Evolutionary conservation across 2,888 invertebrate genomes (phyloP), one percentile per base, ranked within the genome.

Genomic region (Chloromyia formosa): DNA sequence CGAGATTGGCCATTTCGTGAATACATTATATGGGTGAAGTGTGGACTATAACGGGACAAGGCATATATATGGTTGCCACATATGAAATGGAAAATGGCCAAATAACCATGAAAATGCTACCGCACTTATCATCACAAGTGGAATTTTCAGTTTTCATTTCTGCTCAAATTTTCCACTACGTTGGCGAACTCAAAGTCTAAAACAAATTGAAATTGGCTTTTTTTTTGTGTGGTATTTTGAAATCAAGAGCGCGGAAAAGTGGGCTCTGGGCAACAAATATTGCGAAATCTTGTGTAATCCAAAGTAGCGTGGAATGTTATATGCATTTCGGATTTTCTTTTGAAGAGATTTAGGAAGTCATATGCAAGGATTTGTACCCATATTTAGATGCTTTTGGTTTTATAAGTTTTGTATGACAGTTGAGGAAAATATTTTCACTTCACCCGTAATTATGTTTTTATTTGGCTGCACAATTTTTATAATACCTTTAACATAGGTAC

Each of bases 91-190:
- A 14, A 66, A 66, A 56, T 58, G 71, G 71, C 40, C 71, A 71
- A 71, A 71, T 40, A 71, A 40, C 71, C 58, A 71, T 58, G 56
- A 71, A 71, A 71, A 56, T 35, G 40, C 58, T 58, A 58, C 56
- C 58, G 40, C 16, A 71, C 71, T 71, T 58, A 56, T 56, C 2
- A 35, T 4, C 71, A 58, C 71, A 58, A 71, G 71, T 58, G 58
- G 71, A 71, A 40, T 42, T 71, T 58, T 71, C 71, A 40, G 71
- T 71, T 71, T 71, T 71, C 71, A 71, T 71, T 40, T 64, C 60
- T 60, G 60, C 22, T 60, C 9, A 60, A 35, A 60, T 60, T 60
- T 60, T 49, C 14, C 27, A 7, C 27, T 35, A 35, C 27, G 27
- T 35, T 56, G 20, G 18, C n/a, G n/a, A 4, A 53, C 53, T 53